Base-by-base conservation (phyloP, 2,113 vertebrate genomes). In the Hippocampus barbouri region DNA sequence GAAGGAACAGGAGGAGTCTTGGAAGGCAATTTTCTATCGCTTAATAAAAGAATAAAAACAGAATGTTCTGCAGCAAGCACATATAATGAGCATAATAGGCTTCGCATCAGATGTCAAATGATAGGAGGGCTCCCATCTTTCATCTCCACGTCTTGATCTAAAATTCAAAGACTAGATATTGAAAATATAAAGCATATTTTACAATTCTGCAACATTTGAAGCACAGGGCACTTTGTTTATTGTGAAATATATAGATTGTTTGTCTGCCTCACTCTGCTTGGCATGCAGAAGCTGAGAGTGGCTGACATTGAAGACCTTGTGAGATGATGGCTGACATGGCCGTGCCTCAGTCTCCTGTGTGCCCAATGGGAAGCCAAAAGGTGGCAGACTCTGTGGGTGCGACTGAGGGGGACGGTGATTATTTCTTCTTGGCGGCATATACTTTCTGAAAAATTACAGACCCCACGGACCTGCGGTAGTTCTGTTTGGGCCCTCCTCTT, bases 11-110 rank as follows among this genome's bases (percentile, higher is more conserved):
- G 76, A 70, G 43, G 72, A 65, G 86, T 80, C 72, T 68, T 47
- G 81, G 86, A 85, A 86, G 75, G 59, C 75, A 78, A 79, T 85
- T 79, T 83, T 88, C 75, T 68, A 83, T 85, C 70, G 76, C 75
- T 68, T 64, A 49, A 66, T 40, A 79, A 80, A 83, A 54, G 66
- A 75, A 70, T 59, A 69, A 75, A 77, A 66, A 68, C 51, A 47
- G 65, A 68, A 21, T 73, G 69, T 83, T 81, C 73, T 12, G 6
- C 66, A 61, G 69, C 72, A 63, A 70, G 21, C 63, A 34, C 30
- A 38, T 25, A 38, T 12, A 61, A 59, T 25, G 69, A 53, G 64
- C 63, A 74, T 68, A 83, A 79, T 20, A 77, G 70, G 41, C 70
- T 45, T 79, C 43, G 67, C 61, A 80, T 80, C 66, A 71, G 68